These are phyloP conservation scores for Drosophila macrospina DNA, from an alignment of 2,888 invertebrate species.

Conservation along the genomic window DNA sequence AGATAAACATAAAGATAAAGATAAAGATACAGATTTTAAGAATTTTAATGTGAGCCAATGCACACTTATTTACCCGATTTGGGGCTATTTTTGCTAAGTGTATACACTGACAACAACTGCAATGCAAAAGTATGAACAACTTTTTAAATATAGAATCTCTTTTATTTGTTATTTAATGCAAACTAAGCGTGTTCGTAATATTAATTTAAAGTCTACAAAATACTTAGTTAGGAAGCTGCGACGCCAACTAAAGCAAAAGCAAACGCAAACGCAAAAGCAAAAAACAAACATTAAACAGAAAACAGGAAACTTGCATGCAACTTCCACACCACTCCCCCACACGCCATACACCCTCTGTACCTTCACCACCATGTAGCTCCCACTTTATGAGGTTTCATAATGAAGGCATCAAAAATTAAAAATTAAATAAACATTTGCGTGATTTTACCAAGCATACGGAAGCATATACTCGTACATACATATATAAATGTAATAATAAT, in stretches of 20 bases:
- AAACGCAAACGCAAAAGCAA: conserved; percentile 3
- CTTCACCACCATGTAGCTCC: conserved; percentile 32
- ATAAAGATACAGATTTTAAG: conserved; percentile 27
- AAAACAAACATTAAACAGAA: neutral
- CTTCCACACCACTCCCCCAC: conserved; percentile 13
- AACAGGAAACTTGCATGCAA: conserved; percentile 32
- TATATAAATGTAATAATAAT: conserved; percentile 49
- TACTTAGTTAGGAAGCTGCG: conserved; percentile 48
- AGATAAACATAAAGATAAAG: no score
- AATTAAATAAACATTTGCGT: conserved; percentile 72
- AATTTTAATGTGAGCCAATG: conserved; percentile 26
- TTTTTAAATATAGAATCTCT: conserved; percentile 58
- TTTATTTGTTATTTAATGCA: conserved; percentile 79
- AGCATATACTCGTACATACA: conserved; percentile 46
- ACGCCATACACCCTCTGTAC: conserved; percentile 21
- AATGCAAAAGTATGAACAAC: conserved; percentile 17
- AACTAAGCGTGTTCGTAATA: conserved; percentile 76
- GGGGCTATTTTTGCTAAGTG: conserved; percentile 37
- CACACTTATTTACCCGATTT: conserved; percentile 17
- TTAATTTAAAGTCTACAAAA: conserved; percentile 62
- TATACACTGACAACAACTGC: conserved; percentile 32
- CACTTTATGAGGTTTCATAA: conserved; percentile 56
- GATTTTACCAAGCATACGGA: conserved; percentile 71
- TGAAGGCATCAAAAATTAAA: conserved; percentile 55
- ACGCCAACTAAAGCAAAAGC: conserved; percentile 16